phyloP scores from a whole-genome alignment of 2,113 vertebrate species.

The Sander lucioperca region DNA sequence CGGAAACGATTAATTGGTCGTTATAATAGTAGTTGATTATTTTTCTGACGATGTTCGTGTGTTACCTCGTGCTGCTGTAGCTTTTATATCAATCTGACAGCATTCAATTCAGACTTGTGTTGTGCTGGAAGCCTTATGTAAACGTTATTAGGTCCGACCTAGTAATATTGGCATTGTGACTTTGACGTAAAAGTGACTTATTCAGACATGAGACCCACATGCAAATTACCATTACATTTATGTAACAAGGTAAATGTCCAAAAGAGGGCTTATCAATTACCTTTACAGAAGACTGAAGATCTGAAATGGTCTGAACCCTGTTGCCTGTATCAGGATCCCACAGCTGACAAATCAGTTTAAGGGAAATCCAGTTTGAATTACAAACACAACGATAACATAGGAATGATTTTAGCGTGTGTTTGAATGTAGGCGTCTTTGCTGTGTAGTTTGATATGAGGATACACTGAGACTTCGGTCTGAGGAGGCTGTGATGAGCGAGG shows the following conservation, averaged over 20 bases:
- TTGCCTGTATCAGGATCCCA: constrained; percentile 92
- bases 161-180: background rate
- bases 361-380: constrained; percentile 40
- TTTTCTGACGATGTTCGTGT: background rate
- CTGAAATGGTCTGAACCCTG: constrained; percentile 89
- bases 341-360: constrained; percentile 83
- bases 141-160: background rate
- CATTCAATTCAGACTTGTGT: background rate
- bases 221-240: background rate
- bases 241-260: background rate
- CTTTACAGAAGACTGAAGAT: constrained; percentile 96
- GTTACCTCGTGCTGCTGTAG: background rate
- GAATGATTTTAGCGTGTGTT: background rate
- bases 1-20: too few relatives aligned
- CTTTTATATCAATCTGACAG: too few relatives aligned
- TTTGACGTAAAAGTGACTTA: background rate
- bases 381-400: background rate
- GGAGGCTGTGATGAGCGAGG: constrained; percentile 91
- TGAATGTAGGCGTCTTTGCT: background rate
- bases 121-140: background rate
- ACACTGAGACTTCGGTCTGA: constrained; percentile 94
- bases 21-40: background rate
- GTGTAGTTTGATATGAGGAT: constrained; percentile 83
- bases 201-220: background rate
- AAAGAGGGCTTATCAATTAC: constrained; percentile 70